Evolutionary conservation across 2,797 vertebrate species (phyloP).

Genomic region (Heliangelus exortis): DNA sequence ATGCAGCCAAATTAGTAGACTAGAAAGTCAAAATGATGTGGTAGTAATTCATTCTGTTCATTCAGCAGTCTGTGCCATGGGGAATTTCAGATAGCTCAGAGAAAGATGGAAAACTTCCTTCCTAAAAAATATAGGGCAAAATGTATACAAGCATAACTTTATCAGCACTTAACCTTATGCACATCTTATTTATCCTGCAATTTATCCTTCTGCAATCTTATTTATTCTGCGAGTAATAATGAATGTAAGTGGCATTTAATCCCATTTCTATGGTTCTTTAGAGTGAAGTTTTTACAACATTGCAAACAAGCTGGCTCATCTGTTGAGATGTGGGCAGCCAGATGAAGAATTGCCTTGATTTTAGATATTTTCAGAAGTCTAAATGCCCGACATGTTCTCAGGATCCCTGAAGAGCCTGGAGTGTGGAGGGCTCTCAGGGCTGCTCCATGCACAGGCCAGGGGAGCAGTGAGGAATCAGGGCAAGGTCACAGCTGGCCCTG

Average conservation of each 20-base stretch:
- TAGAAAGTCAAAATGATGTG: slow-evolving; percentile 53
- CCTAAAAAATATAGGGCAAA: not conserved
- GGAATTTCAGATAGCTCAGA: not conserved
- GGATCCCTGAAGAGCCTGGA: accelerated
- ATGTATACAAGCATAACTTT: not conserved
- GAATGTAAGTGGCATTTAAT: not conserved
- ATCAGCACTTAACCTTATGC: not conserved
- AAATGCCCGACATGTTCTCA: accelerated
- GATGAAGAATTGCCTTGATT: not conserved
- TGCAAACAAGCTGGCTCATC: not conserved
- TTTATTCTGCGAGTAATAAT: not conserved
- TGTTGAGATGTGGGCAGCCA: not conserved
- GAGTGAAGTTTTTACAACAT: not conserved
- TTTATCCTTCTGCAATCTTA: not conserved
- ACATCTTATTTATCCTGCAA: not conserved
- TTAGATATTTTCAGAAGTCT: not conserved
- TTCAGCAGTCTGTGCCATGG: not conserved
- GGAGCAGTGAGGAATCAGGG: accelerated
- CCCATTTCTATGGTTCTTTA: not conserved
- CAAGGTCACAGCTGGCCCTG: not conserved
- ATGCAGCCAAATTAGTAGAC: slow-evolving; percentile 60
- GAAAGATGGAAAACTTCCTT: not conserved
- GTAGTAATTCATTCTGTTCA: not conserved
- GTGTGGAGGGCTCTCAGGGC: accelerated
- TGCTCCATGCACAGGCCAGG: not conserved